phyloP scores from a whole-genome alignment of 2,113 vertebrate genomes.

The Leucosticte australis region DNA sequence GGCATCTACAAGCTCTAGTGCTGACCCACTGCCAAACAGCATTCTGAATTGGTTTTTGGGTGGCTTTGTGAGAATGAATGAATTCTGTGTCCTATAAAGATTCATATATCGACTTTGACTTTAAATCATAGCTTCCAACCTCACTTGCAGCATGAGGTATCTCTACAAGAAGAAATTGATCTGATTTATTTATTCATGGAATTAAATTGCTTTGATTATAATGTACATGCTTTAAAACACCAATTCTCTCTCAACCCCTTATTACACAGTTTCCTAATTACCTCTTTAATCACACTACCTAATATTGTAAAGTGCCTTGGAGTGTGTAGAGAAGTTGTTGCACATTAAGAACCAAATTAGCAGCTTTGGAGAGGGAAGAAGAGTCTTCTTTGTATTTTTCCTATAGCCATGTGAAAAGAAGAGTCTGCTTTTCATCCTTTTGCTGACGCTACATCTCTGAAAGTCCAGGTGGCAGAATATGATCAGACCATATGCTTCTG shows the following conservation, averaged over 20 bases:
- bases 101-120: neutral
- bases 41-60: neutral
- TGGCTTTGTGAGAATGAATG: neutral
- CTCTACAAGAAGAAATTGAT: neutral
- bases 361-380: neutral
- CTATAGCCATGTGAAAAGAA: neutral
- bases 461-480: neutral
- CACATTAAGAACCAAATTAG: constrained; percentile 32
- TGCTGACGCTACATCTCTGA: neutral
- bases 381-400: neutral
- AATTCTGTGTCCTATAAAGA: neutral
- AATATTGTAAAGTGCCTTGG: constrained; percentile 40
- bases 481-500: neutral
- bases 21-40: neutral
- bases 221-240: constrained; percentile 3
- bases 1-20: neutral
- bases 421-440: neutral
- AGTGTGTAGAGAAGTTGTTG: constrained; percentile 25
- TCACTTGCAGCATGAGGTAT: neutral
- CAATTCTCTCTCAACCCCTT: neutral
- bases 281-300: constrained; percentile 28
- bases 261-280: constrained; percentile 35
- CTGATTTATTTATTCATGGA: constrained; percentile 5
- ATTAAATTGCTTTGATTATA: constrained; percentile 1
- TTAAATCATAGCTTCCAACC: neutral